Evolutionary conservation across 1,140 invertebrate species (phyloP).

Genomic region (Drosophila tsacasi): DNA sequence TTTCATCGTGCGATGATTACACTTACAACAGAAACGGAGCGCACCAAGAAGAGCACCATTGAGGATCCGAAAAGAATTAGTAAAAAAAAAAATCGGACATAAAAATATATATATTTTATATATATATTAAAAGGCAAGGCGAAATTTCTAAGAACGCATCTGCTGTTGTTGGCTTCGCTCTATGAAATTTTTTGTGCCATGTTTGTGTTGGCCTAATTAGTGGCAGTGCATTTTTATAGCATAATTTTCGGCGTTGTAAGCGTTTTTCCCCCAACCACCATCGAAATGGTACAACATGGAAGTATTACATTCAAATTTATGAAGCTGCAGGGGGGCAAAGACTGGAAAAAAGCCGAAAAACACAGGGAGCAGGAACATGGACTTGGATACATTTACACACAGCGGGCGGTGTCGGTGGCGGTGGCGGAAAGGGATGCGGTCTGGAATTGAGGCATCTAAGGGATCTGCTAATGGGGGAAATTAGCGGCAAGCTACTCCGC

Average conservation of each 20-base stretch:
- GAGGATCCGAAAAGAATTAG: conserved; percentile 7
- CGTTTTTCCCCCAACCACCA: conserved; percentile 57
- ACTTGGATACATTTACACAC: conserved; percentile 42
- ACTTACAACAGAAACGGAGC: conserved; percentile 80
- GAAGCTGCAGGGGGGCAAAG: conserved; percentile 49
- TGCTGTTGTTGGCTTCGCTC: conserved; percentile 22
- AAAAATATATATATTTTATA: conserved; percentile 10
- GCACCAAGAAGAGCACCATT: conserved; percentile 42
- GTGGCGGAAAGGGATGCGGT: conserved; percentile 5
- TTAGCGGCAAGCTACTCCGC: conserved; percentile 36
- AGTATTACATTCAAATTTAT: conserved; percentile 81
- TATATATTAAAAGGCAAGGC: conserved; percentile 11
- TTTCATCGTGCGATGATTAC: conserved; percentile 82
- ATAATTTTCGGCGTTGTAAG: conserved; percentile 80
- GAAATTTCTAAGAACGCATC: conserved; percentile 53
- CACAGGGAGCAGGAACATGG: conserved; percentile 16
- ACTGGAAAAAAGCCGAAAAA: conserved; percentile 23
- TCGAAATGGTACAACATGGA: conserved; percentile 74
- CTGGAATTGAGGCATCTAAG: conserved; percentile 47
- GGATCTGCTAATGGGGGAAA: conserved; percentile 49
- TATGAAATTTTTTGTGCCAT: conserved; percentile 35
- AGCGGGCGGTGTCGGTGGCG: background rate
- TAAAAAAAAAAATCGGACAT: conserved; percentile 4
- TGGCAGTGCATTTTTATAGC: conserved; percentile 80
- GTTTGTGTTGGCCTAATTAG: conserved; percentile 81